Conservation (phyloP, 1,140 invertebrate species). For the Drosophila nigromelanica region DNA sequence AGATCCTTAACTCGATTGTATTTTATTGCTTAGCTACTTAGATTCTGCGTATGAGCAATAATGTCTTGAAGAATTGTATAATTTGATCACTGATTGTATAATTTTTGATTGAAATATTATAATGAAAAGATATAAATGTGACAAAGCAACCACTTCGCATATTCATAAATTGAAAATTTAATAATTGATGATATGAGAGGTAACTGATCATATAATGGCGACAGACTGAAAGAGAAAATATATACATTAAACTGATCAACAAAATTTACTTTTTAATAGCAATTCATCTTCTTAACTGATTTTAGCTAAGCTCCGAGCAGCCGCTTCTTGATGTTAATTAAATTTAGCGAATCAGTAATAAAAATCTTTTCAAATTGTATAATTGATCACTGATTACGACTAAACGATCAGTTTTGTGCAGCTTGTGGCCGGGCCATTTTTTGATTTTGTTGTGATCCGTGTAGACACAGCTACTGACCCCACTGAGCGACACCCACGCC, state of each 20-base stretch:
- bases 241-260: too few species aligned
- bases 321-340: not conserved
- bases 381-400: slow-evolving; percentile 7
- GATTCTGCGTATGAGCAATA: not conserved
- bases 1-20: not conserved
- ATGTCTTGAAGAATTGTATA: not conserved
- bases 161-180: too few species aligned
- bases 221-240: too few species aligned
- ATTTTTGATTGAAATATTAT: not conserved
- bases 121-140: not conserved
- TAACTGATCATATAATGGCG: too few species aligned
- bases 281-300: too few species aligned
- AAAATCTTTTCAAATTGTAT: not conserved
- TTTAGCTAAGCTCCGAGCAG: too few species aligned
- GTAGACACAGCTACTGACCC: slow-evolving; percentile 27
- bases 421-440: not conserved
- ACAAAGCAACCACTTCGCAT: not conserved
- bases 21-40: not conserved
- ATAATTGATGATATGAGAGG: too few species aligned
- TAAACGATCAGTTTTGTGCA: not conserved
- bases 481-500: slow-evolving; percentile 33
- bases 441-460: slow-evolving; percentile 43
- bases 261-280: too few species aligned
- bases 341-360: not conserved
- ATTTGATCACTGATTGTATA: slow-evolving; percentile 10